phyloP scores from a whole-genome alignment of 2,113 vertebrate species.

The Esox niger region DNA sequence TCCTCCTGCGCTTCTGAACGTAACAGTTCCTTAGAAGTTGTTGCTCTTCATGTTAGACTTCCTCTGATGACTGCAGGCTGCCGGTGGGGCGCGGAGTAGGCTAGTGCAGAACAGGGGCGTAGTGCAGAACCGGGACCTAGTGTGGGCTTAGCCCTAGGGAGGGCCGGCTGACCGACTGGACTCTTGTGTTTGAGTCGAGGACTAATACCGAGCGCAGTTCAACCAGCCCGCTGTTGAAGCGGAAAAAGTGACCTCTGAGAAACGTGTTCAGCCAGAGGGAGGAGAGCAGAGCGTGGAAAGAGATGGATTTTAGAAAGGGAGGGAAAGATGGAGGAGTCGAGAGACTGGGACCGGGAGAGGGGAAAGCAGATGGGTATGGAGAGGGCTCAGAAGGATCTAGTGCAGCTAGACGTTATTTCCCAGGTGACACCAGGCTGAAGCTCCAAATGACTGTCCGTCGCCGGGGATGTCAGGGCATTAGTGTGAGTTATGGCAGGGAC shows the following conservation, averaged over 20 bases:
- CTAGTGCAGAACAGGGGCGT: no score
- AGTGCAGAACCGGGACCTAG: no score
- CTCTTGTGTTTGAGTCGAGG: constrained; percentile 2
- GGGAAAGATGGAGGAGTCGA: neutral
- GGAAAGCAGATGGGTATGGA: neutral
- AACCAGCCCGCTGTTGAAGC: neutral
- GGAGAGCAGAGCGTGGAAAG: neutral
- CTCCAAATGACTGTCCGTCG: constrained; percentile 30
- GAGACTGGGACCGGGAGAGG: no score
- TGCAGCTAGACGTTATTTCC: constrained; percentile 42
- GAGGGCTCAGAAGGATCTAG: neutral
- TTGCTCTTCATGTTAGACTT: no score
- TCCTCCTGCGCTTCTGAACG: constrained; percentile 7
- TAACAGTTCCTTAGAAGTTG: constrained; percentile 25
- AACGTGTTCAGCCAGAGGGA: constrained; percentile 1
- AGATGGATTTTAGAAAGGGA: neutral
- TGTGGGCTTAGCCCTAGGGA: constrained; percentile 18
- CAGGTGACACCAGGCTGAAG: constrained; percentile 44
- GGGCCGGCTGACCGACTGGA: constrained; percentile 19
- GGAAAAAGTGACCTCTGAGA: neutral
- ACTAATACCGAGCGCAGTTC: neutral
- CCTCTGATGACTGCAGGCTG: constrained; percentile 10
- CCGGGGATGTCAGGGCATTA: constrained; percentile 43
- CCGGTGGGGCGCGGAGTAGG: neutral
- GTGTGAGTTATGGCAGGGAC: constrained; percentile 51